Base-by-base conservation (phyloP, 2,888 invertebrate species). In the Pherbina coryleti region DNA sequence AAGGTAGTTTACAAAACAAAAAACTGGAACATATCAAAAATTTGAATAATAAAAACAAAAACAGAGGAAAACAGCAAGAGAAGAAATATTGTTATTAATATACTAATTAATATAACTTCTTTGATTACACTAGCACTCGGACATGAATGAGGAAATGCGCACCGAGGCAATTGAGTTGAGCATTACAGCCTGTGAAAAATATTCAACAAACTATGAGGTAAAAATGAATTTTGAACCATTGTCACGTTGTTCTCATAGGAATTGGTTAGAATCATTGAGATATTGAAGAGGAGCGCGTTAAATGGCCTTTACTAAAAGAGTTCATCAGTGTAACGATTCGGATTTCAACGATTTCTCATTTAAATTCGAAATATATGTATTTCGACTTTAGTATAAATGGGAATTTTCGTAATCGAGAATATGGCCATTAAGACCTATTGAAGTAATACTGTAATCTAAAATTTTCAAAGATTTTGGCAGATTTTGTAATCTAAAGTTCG, bases 131-230 rank as follows among this genome's bases (percentile, higher is more conserved):
- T 76, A 97, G 97, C 94, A 95, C 89, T 94, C 95, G 1, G 98
- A 98, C 89, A 98, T 98, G 98, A 92, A 93, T 37, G 97, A 98
- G 84, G 98, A 98, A 90, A 96, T 97, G 94, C 94, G 94, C 84
- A 92, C 92, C 44, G 98, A 98, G 90, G 95, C 95, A 0, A 93
- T 98, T 90, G 98, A 98, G 89, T 90, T 97, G 82, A 95, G 96
- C 81, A 96, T 97, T 74, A 96, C 97, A 3, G 98, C 98, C 0
- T 97, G 97, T 88, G 98, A 98, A 90, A 98, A 98, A 91, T 95
- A 92, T 90, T 91, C 96, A 0, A 91, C 93, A 8, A 98, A 97
- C 90, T 96, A 97, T 89, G 95, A 95, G 91, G 94, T 94, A 90
- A 87, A 84, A 81, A 49, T 60, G 19, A 19, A 53, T 57, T 28